Conservation (phyloP, 2,888 invertebrate genomes). For the Philereme vetulata region DNA sequence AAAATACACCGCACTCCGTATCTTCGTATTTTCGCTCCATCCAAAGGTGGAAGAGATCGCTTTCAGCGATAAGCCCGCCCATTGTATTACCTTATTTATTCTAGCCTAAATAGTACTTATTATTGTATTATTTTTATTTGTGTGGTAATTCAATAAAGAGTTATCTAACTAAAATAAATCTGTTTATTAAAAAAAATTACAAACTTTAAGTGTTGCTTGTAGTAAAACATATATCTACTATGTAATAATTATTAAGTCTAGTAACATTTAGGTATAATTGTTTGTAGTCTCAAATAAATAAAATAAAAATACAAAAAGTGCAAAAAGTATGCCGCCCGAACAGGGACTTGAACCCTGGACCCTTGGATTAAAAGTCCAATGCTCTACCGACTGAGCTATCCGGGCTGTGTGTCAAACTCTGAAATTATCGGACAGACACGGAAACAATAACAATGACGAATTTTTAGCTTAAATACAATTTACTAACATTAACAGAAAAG, state of each 20-base stretch:
- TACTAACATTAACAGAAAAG: too few species aligned
- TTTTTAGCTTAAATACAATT: neutral
- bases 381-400: conserved; percentile 85
- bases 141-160: too few species aligned
- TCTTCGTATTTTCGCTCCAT: too few species aligned
- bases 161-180: too few species aligned
- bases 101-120: too few species aligned
- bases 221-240: too few species aligned
- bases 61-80: too few species aligned
- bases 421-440: conserved; percentile 11
- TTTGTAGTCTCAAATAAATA: neutral
- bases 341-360: conserved; percentile 85
- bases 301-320: conserved; percentile 13
- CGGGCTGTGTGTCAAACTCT: conserved; percentile 57
- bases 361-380: conserved; percentile 85
- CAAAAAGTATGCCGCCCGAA: conserved; percentile 69
- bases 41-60: too few species aligned
- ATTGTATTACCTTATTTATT: too few species aligned
- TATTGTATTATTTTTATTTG: too few species aligned
- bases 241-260: neutral
- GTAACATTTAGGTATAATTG: too few species aligned
- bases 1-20: too few species aligned
- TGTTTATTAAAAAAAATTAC: conserved; percentile 3
- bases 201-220: neutral
- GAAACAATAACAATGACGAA: neutral